These are phyloP conservation scores for Tragelaphus oryx DNA, from an alignment of 2,797 vertebrate genomes.

Conservation along the genomic window DNA sequence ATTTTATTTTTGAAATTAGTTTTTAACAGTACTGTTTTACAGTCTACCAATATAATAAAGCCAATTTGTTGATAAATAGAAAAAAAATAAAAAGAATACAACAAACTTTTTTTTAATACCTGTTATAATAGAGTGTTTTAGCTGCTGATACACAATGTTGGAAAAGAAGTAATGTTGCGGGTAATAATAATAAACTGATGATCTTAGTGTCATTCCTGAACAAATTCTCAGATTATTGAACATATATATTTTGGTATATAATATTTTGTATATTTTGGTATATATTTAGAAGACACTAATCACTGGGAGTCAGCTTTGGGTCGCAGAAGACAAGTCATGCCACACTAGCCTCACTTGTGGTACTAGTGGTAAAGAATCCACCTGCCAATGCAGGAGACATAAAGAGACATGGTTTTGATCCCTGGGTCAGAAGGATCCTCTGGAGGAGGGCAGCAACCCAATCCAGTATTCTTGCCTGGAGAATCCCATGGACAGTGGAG, in stretches of 20 bases:
- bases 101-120: background rate
- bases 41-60: background rate
- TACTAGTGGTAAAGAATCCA: background rate
- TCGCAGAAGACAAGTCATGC: background rate
- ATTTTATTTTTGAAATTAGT: background rate
- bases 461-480: background rate
- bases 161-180: background rate
- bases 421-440: background rate
- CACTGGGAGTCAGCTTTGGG: background rate
- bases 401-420: background rate
- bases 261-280: background rate
- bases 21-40: background rate
- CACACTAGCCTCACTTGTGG: background rate
- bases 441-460: background rate
- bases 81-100: background rate
- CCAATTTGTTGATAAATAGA: background rate
- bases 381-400: background rate
- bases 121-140: background rate
- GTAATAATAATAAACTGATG: background rate
- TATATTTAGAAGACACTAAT: background rate
- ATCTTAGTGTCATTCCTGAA: slow-evolving; percentile 3
- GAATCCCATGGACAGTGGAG: background rate
- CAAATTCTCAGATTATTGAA: background rate
- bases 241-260: background rate
- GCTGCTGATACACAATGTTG: background rate